phyloP scores from a whole-genome alignment of 2,888 invertebrate species.

The Branchellion lobata region DNA sequence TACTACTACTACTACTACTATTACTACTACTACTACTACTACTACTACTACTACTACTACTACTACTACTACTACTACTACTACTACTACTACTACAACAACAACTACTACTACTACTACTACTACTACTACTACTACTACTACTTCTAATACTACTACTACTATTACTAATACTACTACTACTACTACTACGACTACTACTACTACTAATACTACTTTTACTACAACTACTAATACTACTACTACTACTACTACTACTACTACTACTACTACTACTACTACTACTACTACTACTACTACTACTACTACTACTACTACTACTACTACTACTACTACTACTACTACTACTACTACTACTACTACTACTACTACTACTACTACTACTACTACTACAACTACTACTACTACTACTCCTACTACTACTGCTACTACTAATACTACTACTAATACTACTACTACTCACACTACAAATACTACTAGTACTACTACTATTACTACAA shows the following conservation, averaged over 20 bases:
- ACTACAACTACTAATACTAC: background rate
- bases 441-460: background rate
- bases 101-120: background rate
- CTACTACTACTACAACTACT: background rate
- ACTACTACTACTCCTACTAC: background rate
- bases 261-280: background rate
- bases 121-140: background rate
- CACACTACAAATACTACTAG: background rate
- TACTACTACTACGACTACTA: background rate
- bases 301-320: slow-evolving; percentile 1
- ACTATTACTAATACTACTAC: background rate
- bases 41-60: background rate
- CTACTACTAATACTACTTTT: background rate
- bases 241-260: background rate
- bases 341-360: background rate
- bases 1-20: background rate
- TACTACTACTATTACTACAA: background rate
- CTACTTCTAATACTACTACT: background rate
- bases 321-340: background rate
- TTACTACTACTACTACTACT: background rate
- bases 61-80: background rate
- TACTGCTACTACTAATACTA: background rate
- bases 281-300: slow-evolving; percentile 13
- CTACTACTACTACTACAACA: background rate
- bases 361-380: background rate